Percentiles rank a stretch among this genome's conserved stretches.
Evolutionary conservation across 2,888 invertebrate species (phyloP).

Genomic region (Exocentrus adspersus): DNA sequence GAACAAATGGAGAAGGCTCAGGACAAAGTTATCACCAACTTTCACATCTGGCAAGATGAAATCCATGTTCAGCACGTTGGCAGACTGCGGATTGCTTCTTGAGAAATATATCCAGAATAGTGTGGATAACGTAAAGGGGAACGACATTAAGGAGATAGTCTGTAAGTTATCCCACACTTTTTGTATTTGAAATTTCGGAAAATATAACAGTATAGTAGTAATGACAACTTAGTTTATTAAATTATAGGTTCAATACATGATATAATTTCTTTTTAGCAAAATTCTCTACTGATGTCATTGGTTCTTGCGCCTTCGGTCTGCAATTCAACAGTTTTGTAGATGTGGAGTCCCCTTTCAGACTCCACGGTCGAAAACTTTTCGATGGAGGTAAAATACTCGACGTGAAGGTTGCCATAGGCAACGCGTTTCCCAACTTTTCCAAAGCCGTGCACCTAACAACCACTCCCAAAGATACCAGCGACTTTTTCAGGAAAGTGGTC

Average conservation of each 20-base stretch:
- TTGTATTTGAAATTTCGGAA: too few relatives aligned
- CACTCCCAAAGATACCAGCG: constrained; percentile 41
- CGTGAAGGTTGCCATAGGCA: neutral
- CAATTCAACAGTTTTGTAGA: constrained; percentile 67
- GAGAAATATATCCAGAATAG: constrained; percentile 61
- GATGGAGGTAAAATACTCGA: neutral
- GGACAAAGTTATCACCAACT: constrained; percentile 70
- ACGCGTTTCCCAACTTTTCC: neutral
- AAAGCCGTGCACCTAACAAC: neutral
- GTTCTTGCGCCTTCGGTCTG: constrained; percentile 68
- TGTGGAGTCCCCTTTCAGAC: constrained; percentile 64
- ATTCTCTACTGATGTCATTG: constrained; percentile 69
- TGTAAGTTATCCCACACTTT: too few relatives aligned
- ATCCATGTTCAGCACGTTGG: constrained; percentile 69
- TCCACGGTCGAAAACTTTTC: constrained; percentile 38
- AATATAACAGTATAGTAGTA: too few relatives aligned
- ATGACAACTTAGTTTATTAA: too few relatives aligned
- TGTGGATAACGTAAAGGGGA: constrained; percentile 34
- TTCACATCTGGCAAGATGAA: constrained; percentile 75
- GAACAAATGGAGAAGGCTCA: constrained; percentile 69
- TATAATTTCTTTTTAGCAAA: too few relatives aligned
- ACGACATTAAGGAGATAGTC: constrained; percentile 62
- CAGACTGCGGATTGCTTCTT: constrained; percentile 66
- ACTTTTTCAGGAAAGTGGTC: constrained; percentile 63
- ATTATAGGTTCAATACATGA: too few relatives aligned